Evolutionary conservation across 2,888 invertebrate species (phyloP).

Genomic region (Harpalus rufipes): DNA sequence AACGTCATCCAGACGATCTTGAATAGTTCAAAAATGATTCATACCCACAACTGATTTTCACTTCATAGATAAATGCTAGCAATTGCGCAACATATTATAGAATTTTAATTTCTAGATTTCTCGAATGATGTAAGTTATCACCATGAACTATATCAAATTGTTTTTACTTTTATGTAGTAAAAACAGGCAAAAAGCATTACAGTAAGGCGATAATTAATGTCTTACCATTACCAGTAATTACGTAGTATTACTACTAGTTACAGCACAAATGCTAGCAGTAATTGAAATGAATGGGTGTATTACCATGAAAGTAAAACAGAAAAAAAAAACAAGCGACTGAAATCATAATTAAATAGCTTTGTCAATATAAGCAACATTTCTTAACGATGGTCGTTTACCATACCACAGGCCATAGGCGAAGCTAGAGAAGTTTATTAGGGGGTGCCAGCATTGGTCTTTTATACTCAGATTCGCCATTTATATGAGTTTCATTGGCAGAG

Average conservation of each 20-base stretch:
- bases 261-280: no score
- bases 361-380: no score
- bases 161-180: constrained; percentile 14
- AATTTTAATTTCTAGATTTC: constrained; percentile 3
- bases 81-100: not conserved
- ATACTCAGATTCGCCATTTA: no score
- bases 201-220: not conserved
- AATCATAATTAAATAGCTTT: no score
- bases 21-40: not conserved
- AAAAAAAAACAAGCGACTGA: no score
- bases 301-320: not conserved
- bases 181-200: not conserved
- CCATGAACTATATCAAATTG: constrained; percentile 39
- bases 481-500: no score
- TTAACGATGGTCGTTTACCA: no score
- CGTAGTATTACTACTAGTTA: not conserved
- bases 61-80: no score
- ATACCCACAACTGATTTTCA: not conserved
- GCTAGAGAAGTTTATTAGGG: no score
- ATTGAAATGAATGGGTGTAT: not conserved
- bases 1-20: not conserved
- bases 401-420: no score
- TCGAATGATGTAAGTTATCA: constrained; percentile 30
- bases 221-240: not conserved
- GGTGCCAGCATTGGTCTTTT: no score